Evolutionary conservation across 2,888 invertebrate genomes (phyloP).

Genomic region (Meandrusa payeni): DNA sequence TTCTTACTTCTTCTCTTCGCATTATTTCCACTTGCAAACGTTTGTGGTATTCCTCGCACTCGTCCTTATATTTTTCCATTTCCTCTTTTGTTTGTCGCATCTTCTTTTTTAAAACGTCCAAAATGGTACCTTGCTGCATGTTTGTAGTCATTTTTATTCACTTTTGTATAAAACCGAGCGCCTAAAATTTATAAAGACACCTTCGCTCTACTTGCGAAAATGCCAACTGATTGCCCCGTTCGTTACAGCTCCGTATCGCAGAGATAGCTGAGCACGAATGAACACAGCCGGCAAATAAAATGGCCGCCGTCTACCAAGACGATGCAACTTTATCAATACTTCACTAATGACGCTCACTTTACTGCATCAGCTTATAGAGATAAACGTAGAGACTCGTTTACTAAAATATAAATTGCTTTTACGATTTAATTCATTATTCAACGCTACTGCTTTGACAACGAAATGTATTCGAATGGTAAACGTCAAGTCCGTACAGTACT

Average conservation of each 20-base stretch:
- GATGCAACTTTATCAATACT: slow-evolving; percentile 58
- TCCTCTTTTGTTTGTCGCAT: slow-evolving; percentile 99
- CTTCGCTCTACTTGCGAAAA: slow-evolving; percentile 78
- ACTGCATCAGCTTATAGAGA: slow-evolving; percentile 37
- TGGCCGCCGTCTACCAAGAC: slow-evolving; percentile 72
- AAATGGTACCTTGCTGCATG: slow-evolving; percentile 94
- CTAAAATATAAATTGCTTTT: slow-evolving; percentile 38
- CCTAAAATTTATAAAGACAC: slow-evolving; percentile 72
- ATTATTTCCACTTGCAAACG: slow-evolving; percentile 96
- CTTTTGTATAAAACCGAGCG: slow-evolving; percentile 61
- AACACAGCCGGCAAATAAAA: slow-evolving; percentile 79
- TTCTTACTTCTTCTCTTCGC: slow-evolving; percentile 98
- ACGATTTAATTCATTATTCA: slow-evolving; percentile 46
- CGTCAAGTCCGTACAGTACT: slow-evolving; percentile 53
- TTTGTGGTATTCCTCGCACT: slow-evolving; percentile 97
- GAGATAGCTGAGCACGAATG: slow-evolving; percentile 77
- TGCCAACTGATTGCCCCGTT: slow-evolving; percentile 75
- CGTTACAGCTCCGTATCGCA: slow-evolving; percentile 68
- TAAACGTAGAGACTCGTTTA: slow-evolving; percentile 31
- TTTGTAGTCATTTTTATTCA: slow-evolving; percentile 90
- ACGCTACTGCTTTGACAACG: slow-evolving; percentile 57
- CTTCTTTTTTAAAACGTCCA: slow-evolving; percentile 99
- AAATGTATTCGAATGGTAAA: slow-evolving; percentile 52
- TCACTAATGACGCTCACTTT: slow-evolving; percentile 46
- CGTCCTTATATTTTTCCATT: slow-evolving; percentile 99